phyloP scores from a whole-genome alignment of 2,888 invertebrate species.

The Heliconius cydno region DNA sequence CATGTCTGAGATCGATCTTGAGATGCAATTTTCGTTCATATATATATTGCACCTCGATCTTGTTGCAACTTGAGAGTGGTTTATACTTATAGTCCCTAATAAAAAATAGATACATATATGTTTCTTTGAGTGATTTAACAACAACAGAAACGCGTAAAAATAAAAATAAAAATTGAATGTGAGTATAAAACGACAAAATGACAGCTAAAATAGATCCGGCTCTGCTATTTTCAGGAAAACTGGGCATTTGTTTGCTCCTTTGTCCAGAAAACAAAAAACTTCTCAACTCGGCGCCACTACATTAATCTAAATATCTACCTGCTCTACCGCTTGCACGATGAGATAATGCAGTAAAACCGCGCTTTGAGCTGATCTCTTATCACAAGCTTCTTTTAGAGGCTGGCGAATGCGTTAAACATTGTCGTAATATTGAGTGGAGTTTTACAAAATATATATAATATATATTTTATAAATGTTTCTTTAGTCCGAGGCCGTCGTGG shows the following conservation, averaged over 20 bases:
- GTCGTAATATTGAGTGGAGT: background rate
- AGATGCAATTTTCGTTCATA: too few relatives aligned
- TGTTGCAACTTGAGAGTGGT: too few relatives aligned
- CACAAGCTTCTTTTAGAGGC: background rate
- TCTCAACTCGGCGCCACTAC: constrained; percentile 63
- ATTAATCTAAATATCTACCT: constrained; percentile 65
- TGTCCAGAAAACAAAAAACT: constrained; percentile 66
- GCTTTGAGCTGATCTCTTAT: constrained; percentile 13
- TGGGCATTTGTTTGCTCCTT: constrained; percentile 54
- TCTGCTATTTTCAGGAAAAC: constrained; percentile 28
- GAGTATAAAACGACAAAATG: background rate
- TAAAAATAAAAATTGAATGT: background rate
- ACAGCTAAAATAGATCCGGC: constrained; percentile 25
- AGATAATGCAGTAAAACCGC: constrained; percentile 56
- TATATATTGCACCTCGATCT: too few relatives aligned
- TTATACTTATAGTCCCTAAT: background rate
- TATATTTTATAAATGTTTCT: too few relatives aligned
- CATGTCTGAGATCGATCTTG: too few relatives aligned
- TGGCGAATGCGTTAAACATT: constrained; percentile 1
- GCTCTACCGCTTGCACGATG: constrained; percentile 54
- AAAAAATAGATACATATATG: background rate
- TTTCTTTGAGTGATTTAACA: background rate
- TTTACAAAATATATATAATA: background rate
- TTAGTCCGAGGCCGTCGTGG: too few relatives aligned
- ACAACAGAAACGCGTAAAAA: background rate